phyloP scores from a whole-genome alignment of 2,113 vertebrate species.

The Neodon shergylaensis region DNA sequence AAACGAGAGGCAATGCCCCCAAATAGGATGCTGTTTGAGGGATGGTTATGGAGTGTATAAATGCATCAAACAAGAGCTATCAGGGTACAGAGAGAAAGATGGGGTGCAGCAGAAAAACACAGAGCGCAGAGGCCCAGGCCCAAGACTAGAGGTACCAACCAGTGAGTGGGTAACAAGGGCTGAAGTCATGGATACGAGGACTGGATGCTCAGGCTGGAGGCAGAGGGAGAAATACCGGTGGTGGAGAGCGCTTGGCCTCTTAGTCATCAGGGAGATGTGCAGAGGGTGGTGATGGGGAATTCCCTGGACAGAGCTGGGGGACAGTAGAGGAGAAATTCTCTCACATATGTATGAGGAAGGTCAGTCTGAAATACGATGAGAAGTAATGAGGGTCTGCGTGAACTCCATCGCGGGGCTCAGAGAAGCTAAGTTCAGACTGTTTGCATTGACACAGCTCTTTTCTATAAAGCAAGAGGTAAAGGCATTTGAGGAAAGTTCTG shows the following conservation, averaged over 20 bases:
- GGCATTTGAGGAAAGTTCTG: accelerated
- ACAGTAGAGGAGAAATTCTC: background rate
- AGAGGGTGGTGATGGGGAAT: background rate
- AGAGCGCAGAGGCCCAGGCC: background rate
- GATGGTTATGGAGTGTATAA: background rate
- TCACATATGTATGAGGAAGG: accelerated
- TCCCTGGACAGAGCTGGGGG: background rate
- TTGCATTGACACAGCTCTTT: accelerated
- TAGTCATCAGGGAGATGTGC: background rate
- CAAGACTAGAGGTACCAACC: background rate
- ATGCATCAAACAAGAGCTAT: background rate
- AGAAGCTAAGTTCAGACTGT: background rate
- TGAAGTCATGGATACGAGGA: accelerated
- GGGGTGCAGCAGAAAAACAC: accelerated
- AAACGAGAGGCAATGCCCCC: accelerated
- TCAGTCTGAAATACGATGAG: background rate
- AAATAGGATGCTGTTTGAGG: background rate
- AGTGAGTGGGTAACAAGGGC: accelerated
- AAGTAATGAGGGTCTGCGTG: accelerated
- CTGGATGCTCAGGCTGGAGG: background rate
- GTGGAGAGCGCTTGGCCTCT: background rate
- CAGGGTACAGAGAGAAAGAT: background rate
- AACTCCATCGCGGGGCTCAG: background rate
- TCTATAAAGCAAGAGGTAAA: background rate
- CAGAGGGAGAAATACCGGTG: background rate